phyloP scores from a whole-genome alignment of 2,113 vertebrate genomes.

The Erinaceus europaeus region DNA sequence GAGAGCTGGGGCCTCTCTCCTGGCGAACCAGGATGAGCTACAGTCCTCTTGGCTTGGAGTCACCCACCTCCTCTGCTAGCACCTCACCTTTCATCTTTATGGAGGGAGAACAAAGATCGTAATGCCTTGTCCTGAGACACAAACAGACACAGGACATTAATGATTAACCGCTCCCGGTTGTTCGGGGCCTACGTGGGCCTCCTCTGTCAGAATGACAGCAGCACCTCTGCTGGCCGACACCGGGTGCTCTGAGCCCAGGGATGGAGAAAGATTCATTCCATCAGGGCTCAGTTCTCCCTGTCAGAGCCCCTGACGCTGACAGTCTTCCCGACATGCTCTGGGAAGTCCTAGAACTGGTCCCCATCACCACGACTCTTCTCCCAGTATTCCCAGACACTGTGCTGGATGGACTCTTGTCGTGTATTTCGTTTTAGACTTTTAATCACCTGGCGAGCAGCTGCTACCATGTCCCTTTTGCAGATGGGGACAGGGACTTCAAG shows the following conservation, averaged over 20 bases:
- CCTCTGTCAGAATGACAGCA: not conserved
- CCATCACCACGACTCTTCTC: too few species aligned
- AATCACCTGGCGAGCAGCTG: too few species aligned
- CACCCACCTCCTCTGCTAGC: not conserved
- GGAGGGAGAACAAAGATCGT: constrained; percentile 67
- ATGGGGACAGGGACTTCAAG: too few species aligned
- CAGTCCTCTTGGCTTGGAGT: not conserved
- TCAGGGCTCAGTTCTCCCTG: not conserved
- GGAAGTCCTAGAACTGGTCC: too few species aligned
- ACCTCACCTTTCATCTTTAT: constrained; percentile 69
- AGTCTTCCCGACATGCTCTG: too few species aligned
- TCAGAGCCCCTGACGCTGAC: too few species aligned
- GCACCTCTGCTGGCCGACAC: not conserved
- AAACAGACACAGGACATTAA: constrained; percentile 69
- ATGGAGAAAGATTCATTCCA: not conserved
- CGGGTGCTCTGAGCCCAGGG: not conserved
- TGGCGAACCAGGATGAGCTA: not conserved
- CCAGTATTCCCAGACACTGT: too few species aligned
- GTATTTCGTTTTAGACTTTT: too few species aligned
- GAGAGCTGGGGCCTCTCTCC: not conserved
- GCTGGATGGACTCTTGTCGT: too few species aligned
- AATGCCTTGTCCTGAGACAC: constrained; percentile 61
- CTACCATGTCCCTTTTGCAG: too few species aligned
- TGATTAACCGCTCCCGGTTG: constrained; percentile 62
- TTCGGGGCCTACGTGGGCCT: constrained; percentile 25